Evolutionary conservation across 2,113 vertebrate species (phyloP).

Genomic region (Indri indri): DNA sequence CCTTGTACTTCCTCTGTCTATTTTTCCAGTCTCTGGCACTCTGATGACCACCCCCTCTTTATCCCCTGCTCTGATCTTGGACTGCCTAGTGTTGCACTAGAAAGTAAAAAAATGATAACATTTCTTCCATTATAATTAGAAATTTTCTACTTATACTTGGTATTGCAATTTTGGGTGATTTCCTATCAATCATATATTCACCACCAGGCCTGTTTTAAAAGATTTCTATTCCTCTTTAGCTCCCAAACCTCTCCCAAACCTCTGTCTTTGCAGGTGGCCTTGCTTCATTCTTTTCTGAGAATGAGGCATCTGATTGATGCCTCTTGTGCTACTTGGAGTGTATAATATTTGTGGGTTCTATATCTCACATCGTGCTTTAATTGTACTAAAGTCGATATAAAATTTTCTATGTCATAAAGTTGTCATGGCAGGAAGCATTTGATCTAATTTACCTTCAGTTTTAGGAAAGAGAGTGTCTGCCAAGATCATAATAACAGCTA

Average conservation of each 20-base stretch:
- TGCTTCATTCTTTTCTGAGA: neutral
- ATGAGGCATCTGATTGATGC: neutral
- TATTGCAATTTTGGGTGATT: neutral
- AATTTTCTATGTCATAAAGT: neutral
- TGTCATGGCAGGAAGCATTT: neutral
- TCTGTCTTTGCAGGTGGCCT: neutral
- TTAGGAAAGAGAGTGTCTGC: neutral
- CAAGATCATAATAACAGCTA: neutral
- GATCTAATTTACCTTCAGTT: neutral
- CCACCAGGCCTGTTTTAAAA: neutral
- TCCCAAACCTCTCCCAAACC: neutral
- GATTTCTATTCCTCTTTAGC: neutral
- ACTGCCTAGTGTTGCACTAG: neutral
- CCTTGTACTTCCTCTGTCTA: neutral
- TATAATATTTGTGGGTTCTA: neutral
- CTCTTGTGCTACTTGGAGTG: neutral
- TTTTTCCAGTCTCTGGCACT: neutral
- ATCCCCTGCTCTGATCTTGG: neutral
- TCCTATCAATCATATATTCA: neutral
- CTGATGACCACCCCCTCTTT: neutral
- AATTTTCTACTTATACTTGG: neutral
- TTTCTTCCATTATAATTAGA: neutral
- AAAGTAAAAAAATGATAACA: neutral
- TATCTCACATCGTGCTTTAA: constrained; percentile 16
- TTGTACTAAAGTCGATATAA: neutral